Percentiles rank a stretch among this genome's conserved stretches.
Evolutionary conservation across 2,113 vertebrate species (phyloP).

Genomic region (Malurus elegans): DNA sequence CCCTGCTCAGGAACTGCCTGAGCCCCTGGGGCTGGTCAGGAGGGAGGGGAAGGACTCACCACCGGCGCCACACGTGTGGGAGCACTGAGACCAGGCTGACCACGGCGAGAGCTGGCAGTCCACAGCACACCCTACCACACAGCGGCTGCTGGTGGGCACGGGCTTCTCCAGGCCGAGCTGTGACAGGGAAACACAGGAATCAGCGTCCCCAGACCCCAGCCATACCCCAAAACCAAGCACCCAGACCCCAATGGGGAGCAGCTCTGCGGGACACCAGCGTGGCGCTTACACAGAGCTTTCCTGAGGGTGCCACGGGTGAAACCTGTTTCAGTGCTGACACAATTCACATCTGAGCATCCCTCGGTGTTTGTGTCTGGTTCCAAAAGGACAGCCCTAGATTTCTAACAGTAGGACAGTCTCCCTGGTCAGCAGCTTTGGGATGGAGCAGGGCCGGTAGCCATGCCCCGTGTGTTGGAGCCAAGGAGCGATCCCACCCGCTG

Average conservation of each 20-base stretch:
- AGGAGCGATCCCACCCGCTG: neutral
- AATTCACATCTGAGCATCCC: neutral
- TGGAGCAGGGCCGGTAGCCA: neutral
- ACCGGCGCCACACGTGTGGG: constrained; percentile 84
- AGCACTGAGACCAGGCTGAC: constrained; percentile 91
- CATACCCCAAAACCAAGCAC: neutral
- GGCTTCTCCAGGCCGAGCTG: constrained; percentile 79
- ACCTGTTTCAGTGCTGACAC: accelerated
- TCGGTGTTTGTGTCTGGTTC: neutral
- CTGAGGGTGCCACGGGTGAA: accelerated
- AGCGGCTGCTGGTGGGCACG: constrained; percentile 72
- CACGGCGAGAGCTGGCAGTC: constrained; percentile 90
- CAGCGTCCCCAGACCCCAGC: neutral
- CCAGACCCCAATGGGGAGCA: accelerated
- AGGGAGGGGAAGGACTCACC: constrained; percentile 72
- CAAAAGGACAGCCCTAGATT: neutral
- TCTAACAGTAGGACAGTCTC: neutral
- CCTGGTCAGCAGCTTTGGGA: neutral
- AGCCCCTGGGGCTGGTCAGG: neutral
- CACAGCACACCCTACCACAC: constrained; percentile 84
- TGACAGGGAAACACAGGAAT: neutral
- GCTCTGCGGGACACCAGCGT: accelerated
- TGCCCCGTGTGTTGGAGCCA: accelerated
- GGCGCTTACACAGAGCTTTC: accelerated
- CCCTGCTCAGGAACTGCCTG: accelerated